phyloP scores from a whole-genome alignment of 2,888 invertebrate species.

The Pammene fasciana region DNA sequence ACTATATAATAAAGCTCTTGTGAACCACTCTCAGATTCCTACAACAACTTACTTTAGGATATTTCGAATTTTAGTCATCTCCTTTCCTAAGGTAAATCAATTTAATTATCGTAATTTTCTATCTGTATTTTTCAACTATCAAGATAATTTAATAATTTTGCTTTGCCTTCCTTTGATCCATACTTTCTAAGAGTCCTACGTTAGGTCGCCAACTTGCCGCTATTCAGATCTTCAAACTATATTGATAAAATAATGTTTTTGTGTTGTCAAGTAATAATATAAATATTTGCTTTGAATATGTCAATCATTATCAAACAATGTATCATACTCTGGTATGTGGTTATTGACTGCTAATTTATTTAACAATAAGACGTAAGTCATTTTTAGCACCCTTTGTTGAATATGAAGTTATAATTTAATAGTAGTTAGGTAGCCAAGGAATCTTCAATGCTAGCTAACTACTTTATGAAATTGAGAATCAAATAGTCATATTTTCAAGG shows the following conservation, averaged over 20 bases:
- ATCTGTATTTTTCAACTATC: background rate
- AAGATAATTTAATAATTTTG: no score
- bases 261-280: background rate
- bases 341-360: conserved; percentile 11
- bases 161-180: background rate
- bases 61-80: background rate
- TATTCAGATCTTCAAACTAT: background rate
- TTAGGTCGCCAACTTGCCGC: no score
- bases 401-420: conserved; percentile 41
- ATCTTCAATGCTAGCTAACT: no score
- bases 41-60: background rate
- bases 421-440: background rate
- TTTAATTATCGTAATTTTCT: background rate
- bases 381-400: conserved; percentile 17
- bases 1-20: background rate
- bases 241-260: background rate
- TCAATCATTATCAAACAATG: conserved; percentile 31
- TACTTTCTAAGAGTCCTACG: background rate
- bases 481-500: background rate
- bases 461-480: no score
- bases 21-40: background rate
- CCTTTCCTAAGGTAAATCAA: background rate
- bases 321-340: background rate
- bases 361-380: conserved; percentile 7
- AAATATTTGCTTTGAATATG: background rate